These are phyloP conservation scores for Leptinotarsa rubiginosa DNA, from an alignment of 2,888 invertebrate species.

Conservation along the genomic window DNA sequence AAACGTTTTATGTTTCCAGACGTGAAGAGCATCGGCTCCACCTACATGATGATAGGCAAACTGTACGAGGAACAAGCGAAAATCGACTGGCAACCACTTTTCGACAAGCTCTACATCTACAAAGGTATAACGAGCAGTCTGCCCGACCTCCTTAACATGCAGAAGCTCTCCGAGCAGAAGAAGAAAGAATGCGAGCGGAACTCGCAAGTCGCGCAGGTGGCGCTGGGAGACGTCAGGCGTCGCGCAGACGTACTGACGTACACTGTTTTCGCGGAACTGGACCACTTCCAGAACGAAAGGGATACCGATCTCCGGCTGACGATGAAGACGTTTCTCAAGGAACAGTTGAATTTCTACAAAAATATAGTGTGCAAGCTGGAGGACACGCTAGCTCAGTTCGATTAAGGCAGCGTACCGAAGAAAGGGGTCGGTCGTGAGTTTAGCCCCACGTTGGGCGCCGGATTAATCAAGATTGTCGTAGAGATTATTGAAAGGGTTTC, in stretches of 20 bases:
- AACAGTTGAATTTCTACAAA: conserved; percentile 93
- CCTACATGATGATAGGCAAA: conserved; percentile 89
- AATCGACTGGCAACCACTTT: conserved; percentile 89
- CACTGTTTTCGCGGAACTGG: conserved; percentile 92
- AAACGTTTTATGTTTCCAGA: conserved; percentile 48
- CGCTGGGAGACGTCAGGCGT: conserved; percentile 83
- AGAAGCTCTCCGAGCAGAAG: conserved; percentile 91
- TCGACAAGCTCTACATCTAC: conserved; percentile 93
- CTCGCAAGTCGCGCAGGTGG: conserved; percentile 83
- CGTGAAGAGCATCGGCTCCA: conserved; percentile 84
- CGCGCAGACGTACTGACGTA: conserved; percentile 94
- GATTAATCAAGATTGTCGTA: too few species aligned
- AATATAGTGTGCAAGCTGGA: conserved; percentile 82
- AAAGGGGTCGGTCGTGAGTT: not conserved
- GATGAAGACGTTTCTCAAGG: conserved; percentile 86
- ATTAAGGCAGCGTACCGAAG: conserved; percentile 30
- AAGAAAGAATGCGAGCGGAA: conserved; percentile 88
- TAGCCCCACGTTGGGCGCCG: conserved; percentile 9
- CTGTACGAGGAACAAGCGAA: conserved; percentile 92
- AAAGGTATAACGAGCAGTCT: conserved; percentile 91
- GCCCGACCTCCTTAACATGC: conserved; percentile 90
- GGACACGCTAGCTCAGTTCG: conserved; percentile 68
- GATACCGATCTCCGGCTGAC: conserved; percentile 86
- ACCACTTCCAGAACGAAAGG: conserved; percentile 90
- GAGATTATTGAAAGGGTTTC: not conserved